Base-by-base conservation (phyloP, 2,888 invertebrate species). In the Synergus laeviventris region DNA sequence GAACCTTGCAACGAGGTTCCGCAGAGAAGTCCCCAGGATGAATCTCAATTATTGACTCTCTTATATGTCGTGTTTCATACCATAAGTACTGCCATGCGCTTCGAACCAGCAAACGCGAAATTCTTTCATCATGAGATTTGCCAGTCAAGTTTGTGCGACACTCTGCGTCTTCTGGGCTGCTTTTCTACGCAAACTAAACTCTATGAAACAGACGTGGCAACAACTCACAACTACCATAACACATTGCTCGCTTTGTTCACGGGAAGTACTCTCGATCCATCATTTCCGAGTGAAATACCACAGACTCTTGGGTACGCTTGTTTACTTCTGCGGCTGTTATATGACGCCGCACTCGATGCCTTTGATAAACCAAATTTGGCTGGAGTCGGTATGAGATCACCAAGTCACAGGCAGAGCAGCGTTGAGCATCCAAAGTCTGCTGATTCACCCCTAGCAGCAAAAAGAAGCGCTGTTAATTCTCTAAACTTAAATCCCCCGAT, bases 51-150 rank as follows among this genome's bases (percentile, higher is more conserved):
- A 84, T 91, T 98, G 76, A 93, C 95, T 73, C 91, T 98, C 76
- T 92, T 98, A 77, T 95, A 96, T 87, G 95, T 97, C 76, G 97
- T 98, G 12, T 98, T 99, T 91, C 97, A 97, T 88, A 98, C 98
- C 0, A 94, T 99, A 83, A 97, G 97, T 79, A 97, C 98, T 0
- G 98, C 99, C 1, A 99, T 99, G 99, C 93, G 99, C 84, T 99
- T 98, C 90, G 99, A 99, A 91, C 99, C 99, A 1, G 99, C 99
- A 0, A 99, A 99, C 91, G 99, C 99, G 0, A 98, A 98, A 91
- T 98, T 98, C 92, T 99, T 99, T 92, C 96, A 98, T 88, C 96
- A 97, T 82, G 99, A 99, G 96, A 97, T 99, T 81, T 98, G 98
- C 86, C 96, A 96, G 91, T 97, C 97, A 60, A 98, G 97, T 84